phyloP scores from a whole-genome alignment of 2,888 invertebrate genomes.

The Drosophila greeni region DNA sequence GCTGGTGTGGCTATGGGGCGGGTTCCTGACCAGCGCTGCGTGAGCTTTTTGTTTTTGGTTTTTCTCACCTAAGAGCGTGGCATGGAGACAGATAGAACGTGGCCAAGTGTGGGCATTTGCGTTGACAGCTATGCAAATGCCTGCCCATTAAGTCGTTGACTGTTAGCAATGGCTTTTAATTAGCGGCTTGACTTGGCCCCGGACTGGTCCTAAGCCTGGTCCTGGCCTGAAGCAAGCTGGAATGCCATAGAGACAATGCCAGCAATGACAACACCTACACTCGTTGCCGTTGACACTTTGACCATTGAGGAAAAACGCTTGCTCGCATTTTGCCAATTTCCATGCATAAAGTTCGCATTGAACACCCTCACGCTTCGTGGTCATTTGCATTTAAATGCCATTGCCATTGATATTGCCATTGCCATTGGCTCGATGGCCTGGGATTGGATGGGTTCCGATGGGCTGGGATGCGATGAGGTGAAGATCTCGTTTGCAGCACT shows the following conservation, averaged over 20 bases:
- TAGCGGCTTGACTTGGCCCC: conserved; percentile 52
- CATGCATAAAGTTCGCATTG: conserved; percentile 71
- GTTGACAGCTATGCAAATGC: conserved; percentile 72
- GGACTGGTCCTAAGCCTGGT: conserved; percentile 8
- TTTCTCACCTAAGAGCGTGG: conserved; percentile 30
- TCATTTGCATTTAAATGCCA: conserved; percentile 73
- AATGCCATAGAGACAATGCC: conserved; percentile 59
- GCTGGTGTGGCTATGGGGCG: conserved; percentile 11
- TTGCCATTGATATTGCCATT: conserved; percentile 46
- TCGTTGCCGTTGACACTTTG: conserved; percentile 61
- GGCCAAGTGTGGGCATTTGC: conserved; percentile 70
- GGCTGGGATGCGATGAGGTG: conserved; percentile 21
- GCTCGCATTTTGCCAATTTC: conserved; percentile 73
- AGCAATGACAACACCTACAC: conserved; percentile 55
- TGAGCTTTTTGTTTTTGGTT: conserved; percentile 45
- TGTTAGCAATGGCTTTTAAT: conserved; percentile 73
- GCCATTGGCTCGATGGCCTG: conserved; percentile 26
- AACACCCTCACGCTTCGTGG: conserved; percentile 72
- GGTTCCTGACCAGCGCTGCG: conserved; percentile 20
- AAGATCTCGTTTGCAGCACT: conserved; percentile 48
- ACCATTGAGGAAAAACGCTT: conserved; percentile 51
- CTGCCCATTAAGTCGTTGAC: conserved; percentile 71
- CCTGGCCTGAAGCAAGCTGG: conserved; percentile 18
- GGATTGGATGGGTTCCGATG: conserved; percentile 35
- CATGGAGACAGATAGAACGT: conserved; percentile 31